phyloP scores from a whole-genome alignment of 2,888 invertebrate genomes.

The Ommatoiulus sabulosus region DNA sequence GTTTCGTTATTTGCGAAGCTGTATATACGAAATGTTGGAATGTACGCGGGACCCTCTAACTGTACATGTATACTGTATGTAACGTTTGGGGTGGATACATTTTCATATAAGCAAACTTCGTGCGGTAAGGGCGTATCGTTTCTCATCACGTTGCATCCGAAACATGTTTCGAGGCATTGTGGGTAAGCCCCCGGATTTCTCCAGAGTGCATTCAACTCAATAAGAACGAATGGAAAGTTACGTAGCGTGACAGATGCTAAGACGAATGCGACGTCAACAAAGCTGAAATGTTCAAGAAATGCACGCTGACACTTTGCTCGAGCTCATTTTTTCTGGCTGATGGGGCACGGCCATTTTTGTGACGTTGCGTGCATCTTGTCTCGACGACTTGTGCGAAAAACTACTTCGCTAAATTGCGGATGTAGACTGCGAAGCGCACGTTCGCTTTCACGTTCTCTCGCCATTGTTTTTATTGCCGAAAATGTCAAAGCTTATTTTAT shows the following conservation, averaged over 20 bases:
- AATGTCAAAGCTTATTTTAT: constrained; percentile 21
- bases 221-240: constrained; percentile 38
- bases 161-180: not conserved
- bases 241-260: constrained; percentile 28
- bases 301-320: constrained; percentile 28
- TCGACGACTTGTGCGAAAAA: not conserved
- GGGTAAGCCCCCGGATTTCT: not conserved
- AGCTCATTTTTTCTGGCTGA: constrained; percentile 34
- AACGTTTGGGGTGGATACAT: too few species aligned
- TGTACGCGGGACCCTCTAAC: too few species aligned
- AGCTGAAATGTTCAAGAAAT: constrained; percentile 41
- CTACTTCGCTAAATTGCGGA: constrained; percentile 7
- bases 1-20: too few species aligned
- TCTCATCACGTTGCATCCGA: not conserved
- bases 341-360: constrained; percentile 41
- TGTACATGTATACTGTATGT: too few species aligned
- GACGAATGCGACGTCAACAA: constrained; percentile 44
- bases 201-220: constrained; percentile 38
- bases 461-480: constrained; percentile 35
- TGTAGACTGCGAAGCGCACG: not conserved
- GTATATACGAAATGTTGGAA: too few species aligned
- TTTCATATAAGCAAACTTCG: not conserved
- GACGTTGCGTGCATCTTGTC: constrained; percentile 24
- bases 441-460: not conserved
- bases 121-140: not conserved